Base-by-base conservation (phyloP, 2,113 vertebrate genomes). In the Hypomesus transpacificus region DNA sequence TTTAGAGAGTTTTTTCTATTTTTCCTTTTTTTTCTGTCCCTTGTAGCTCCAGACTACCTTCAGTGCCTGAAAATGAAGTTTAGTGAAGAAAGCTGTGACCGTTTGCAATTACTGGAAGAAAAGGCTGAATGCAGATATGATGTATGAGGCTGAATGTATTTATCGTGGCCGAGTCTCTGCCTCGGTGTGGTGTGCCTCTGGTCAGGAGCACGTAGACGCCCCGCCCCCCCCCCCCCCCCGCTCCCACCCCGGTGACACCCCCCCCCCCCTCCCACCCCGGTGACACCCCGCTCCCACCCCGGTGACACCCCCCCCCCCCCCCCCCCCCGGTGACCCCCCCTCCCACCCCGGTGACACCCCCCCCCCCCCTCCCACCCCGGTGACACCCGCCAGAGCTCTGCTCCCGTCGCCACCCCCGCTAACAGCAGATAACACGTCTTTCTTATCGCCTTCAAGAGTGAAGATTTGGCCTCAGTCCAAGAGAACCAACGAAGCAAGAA, bases 381-480 rank as follows among this genome's bases (percentile, higher is more conserved):
- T 92, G 92, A 91, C 91, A 93, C 89, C 88, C 84, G 84, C 87
- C 86, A 85, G 81, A 87, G 88, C 84, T 90, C 82, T 87, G 86
- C 87, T 87, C 82, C 86, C 84, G 86, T 90, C 85, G 88, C 88
- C 77, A 84, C 82, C 88, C 88, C 85, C 87, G 87, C 88, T 85
- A 85, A 90, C 85, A 87, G 87, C 80, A 89, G 92, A 93, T 93
- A 93, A 92, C 87, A 89, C 88, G 18, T 69, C 26, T 75, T 62
- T 90, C 88, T 92, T 92, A 93, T 93, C 91, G 74, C 90, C 87
- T 89, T 84, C 78, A 86, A 87, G 87, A 89, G 87, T 77, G 80
- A 86, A 92, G 92, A 92, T 91, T 91, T 92, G 90, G 91, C 90
- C 90, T 87, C 90, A 87, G 90, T 92, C 90, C 91, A 90, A 81